These are phyloP conservation scores for Actinemys pallida DNA, from an alignment of 2,113 vertebrate genomes.

Conservation along the genomic window DNA sequence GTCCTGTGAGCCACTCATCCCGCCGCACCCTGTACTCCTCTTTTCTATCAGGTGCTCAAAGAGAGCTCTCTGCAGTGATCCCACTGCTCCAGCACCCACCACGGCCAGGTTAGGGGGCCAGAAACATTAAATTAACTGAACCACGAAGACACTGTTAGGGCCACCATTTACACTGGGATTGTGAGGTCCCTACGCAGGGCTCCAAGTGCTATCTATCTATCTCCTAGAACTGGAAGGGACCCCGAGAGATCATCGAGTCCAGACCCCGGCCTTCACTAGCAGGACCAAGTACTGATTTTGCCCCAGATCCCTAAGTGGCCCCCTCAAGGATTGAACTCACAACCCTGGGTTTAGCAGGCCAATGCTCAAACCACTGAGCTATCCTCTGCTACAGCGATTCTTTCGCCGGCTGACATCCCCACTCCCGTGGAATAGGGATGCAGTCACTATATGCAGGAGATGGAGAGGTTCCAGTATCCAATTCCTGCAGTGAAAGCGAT, in stretches of 20 bases:
- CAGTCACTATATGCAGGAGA: not conserved
- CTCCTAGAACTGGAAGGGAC: no score
- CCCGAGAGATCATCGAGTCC: no score
- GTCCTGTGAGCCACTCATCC: no score
- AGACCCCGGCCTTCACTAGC: no score
- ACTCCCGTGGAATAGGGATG: not conserved
- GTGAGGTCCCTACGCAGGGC: not conserved
- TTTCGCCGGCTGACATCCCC: not conserved
- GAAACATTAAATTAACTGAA: not conserved
- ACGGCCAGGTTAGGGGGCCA: rapidly evolving
- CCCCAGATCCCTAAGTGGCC: no score
- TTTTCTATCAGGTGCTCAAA: not conserved
- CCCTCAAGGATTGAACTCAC: no score
- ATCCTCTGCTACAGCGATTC: not conserved
- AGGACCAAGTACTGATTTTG: no score
- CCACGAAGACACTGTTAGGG: not conserved
- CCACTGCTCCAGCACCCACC: not conserved
- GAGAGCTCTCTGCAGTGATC: not conserved
- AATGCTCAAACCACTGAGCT: no score
- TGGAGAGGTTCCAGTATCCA: not conserved
- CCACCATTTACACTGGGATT: not conserved
- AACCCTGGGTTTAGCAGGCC: no score
- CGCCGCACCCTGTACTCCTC: no score
- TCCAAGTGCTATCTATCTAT: not conserved
- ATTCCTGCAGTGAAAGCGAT: rapidly evolving